Percentiles rank a stretch among this genome's conserved stretches.
Conservation (phyloP, 1,140 invertebrate genomes). For the Papilio aristodemus region DNA sequence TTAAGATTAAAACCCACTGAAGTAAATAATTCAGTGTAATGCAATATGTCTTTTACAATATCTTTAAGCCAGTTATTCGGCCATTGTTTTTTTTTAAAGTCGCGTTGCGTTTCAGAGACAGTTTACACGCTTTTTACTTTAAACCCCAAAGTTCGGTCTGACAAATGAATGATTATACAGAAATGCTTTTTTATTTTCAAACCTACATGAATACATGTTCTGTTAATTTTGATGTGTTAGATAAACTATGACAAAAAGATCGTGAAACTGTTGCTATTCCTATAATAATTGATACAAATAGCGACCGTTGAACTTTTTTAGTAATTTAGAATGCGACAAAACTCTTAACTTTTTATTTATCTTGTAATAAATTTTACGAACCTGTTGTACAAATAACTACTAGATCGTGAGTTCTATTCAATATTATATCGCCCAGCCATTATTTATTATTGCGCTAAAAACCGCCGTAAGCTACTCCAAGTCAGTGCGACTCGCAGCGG, state of each 20-base stretch:
- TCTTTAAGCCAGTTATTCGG: too few species aligned
- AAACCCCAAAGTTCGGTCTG: too few species aligned
- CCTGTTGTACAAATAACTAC: not conserved
- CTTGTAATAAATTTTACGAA: not conserved
- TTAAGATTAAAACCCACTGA: too few species aligned
- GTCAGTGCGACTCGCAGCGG: constrained; percentile 7
- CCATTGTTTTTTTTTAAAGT: too few species aligned
- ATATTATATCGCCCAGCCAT: constrained; percentile 9
- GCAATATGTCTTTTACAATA: too few species aligned
- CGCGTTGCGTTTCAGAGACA: too few species aligned
- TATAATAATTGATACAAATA: not conserved
- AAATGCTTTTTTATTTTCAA: too few species aligned
- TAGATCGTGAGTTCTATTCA: constrained; percentile 20
- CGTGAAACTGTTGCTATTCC: not conserved
- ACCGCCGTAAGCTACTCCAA: constrained; percentile 15
- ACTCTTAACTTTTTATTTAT: not conserved
- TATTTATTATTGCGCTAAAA: constrained; percentile 21
- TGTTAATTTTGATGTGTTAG: too few species aligned
- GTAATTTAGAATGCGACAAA: not conserved
- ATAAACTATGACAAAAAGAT: not conserved
- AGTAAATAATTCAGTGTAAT: too few species aligned
- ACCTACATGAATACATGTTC: too few species aligned
- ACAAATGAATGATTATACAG: too few species aligned
- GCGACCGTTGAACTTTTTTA: not conserved
- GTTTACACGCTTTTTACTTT: too few species aligned